Evolutionary conservation across 37 sponge, comb jelly and placozoan genomes (phyloP), one percentile per base, ranked within the genome.

Genomic region (Aplysina aerophoba): DNA sequence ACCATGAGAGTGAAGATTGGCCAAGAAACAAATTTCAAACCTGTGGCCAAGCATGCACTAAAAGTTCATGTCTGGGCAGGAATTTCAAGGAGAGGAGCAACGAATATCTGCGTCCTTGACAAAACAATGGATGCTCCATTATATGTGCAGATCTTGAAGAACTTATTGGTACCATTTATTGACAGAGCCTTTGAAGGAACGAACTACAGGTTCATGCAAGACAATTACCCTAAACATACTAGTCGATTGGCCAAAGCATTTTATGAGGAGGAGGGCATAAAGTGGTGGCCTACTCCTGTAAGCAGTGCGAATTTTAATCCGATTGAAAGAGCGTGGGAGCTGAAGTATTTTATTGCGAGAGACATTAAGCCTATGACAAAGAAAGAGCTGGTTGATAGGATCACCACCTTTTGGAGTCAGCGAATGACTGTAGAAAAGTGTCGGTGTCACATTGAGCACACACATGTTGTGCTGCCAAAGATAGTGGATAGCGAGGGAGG

Each of bases 261-360:
- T 77, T 77, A 50, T 34, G 79, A 36, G n/a, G 38, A 77, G 20
- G 13, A 77, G 21, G 44, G 79, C 17, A 21, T 77, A 24, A 77
- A 37, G 12, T 77, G 79, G 79, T 77, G 79, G 79, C 79, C 44
- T 14, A 77, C 79, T 15, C 79, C 79, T 24, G 55, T 41, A n/a
- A 44, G 55, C 20, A 50, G 55, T 21, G 55, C 44, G 17, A 41
- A 77, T n/a, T 15, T 16, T 34, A 44, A 77, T 67, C 69, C 69
- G 14, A 67, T 67, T 28, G 69, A 67, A 22, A 21, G 28, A 67
- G 69, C n/a, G 19, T 67, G 69, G 19, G 69, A 67, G 28, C n/a
- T 67, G 27, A 67, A 67, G 28, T 67, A 67, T 28, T 16, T 25
- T n/a, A 67, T 67, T 67, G 28, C 59, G 15, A 15, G 59, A 19